phyloP scores from a whole-genome alignment of 2,888 invertebrate species.

The Coleophora deauratella region DNA sequence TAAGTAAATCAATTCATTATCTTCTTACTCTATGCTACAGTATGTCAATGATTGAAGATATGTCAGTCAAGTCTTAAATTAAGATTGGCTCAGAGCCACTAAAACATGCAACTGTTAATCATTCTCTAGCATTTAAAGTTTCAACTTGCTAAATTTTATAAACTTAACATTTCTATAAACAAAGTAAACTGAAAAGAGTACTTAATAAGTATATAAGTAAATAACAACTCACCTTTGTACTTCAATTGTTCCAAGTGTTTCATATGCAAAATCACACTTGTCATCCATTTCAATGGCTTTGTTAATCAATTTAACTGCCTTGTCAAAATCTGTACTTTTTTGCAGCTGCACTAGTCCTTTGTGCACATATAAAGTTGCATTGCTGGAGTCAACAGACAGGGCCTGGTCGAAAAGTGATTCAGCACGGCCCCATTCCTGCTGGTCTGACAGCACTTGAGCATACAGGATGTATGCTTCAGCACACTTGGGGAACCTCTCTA shows the following conservation, averaged over 20 bases:
- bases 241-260: slow-evolving; percentile 95
- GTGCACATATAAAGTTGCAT: slow-evolving; percentile 91
- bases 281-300: slow-evolving; percentile 91
- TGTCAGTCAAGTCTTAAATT: slow-evolving; percentile 14
- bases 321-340: slow-evolving; percentile 87
- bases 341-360: slow-evolving; percentile 88
- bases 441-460: slow-evolving; percentile 92
- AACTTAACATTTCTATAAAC: no score
- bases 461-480: slow-evolving; percentile 91
- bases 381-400: slow-evolving; percentile 85
- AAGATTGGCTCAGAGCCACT: slow-evolving; percentile 18
- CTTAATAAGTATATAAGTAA: not conserved
- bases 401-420: slow-evolving; percentile 88
- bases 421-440: slow-evolving; percentile 87
- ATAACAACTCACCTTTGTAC: slow-evolving; percentile 82
- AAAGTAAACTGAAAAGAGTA: not conserved
- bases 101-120: no score
- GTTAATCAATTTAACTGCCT: slow-evolving; percentile 84
- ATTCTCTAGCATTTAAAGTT: not conserved
- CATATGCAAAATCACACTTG: slow-evolving; percentile 95
- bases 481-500: slow-evolving; percentile 87
- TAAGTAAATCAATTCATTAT: no score
- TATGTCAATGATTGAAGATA: no score
- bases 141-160: slow-evolving; percentile 1
- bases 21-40: no score